These are phyloP conservation scores for Rhynchophorus ferrugineus DNA, from an alignment of 1,140 invertebrate genomes.

Conservation along the genomic window DNA sequence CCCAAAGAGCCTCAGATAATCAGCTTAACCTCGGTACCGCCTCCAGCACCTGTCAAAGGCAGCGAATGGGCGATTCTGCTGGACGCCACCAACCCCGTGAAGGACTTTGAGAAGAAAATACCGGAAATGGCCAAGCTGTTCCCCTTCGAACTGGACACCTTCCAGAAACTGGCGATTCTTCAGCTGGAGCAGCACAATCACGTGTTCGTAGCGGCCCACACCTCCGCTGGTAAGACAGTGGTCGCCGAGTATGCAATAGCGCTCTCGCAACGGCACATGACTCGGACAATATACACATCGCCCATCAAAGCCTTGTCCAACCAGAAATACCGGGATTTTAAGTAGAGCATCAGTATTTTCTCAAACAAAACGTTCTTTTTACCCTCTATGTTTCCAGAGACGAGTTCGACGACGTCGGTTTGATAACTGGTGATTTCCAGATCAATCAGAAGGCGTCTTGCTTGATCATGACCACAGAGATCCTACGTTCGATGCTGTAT, in stretches of 20 bases:
- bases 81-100: constrained; percentile 70
- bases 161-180: constrained; percentile 93
- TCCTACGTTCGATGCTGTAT: constrained; percentile 94
- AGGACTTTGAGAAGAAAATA: constrained; percentile 74
- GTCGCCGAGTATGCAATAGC: constrained; percentile 99
- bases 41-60: constrained; percentile 18
- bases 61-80: constrained; percentile 83
- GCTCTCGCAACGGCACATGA: constrained; percentile 85
- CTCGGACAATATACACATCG: constrained; percentile 95
- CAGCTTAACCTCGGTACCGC: constrained; percentile 21
- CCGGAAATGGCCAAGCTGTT: constrained; percentile 81
- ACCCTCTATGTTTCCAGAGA: constrained; percentile 74
- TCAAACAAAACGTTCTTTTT: not conserved
- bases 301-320: constrained; percentile 99
- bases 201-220: constrained; percentile 98
- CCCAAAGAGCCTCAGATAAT: constrained; percentile 31
- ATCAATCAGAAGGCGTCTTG: constrained; percentile 89
- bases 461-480: constrained; percentile 99
- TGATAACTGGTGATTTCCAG: constrained; percentile 95
- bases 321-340: constrained; percentile 98
- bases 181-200: constrained; percentile 89
- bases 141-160: constrained; percentile 92
- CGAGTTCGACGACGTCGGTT: constrained; percentile 85
- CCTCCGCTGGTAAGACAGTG: constrained; percentile 95
- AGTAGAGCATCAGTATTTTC: constrained; percentile 45